phyloP scores from a whole-genome alignment of 2,113 vertebrate species.

The Lepisosteus oculatus region DNA sequence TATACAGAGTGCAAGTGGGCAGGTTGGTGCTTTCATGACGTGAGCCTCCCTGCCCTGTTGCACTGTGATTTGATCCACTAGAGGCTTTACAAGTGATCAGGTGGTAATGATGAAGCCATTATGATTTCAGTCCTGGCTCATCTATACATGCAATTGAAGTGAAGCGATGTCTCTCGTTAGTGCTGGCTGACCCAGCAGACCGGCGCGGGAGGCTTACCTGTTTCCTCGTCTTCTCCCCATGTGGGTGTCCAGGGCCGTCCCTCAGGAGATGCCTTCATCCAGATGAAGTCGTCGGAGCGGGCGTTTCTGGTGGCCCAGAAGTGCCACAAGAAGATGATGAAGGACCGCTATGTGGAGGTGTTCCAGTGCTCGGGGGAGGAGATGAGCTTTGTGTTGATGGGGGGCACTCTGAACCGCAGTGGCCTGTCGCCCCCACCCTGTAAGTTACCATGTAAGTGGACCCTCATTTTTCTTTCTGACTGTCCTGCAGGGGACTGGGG shows the following conservation, averaged over 20 bases:
- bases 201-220: no score
- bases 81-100: no score
- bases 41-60: no score
- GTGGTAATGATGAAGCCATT: no score
- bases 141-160: no score
- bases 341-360: conserved; percentile 95
- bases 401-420: conserved; percentile 91
- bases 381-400: conserved; percentile 98
- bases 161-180: no score
- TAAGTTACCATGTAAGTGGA: conserved; percentile 91
- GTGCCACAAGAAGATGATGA: conserved; percentile 97
- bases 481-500: conserved; percentile 59
- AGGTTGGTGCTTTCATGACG: no score
- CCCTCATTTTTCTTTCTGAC: conserved; percentile 49
- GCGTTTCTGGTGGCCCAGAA: conserved; percentile 88
- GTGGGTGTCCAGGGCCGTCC: conserved; percentile 76
- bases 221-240: neutral
- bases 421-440: conserved; percentile 95
- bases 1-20: no score
- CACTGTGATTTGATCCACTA: no score
- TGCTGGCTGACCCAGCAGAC: no score
- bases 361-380: conserved; percentile 97
- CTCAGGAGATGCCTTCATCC: conserved; percentile 93
- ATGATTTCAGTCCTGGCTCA: no score
- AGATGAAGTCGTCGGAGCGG: conserved; percentile 89